These are phyloP conservation scores for Psephotus haematonotus DNA, from an alignment of 2,113 vertebrate genomes.

Conservation along the genomic window DNA sequence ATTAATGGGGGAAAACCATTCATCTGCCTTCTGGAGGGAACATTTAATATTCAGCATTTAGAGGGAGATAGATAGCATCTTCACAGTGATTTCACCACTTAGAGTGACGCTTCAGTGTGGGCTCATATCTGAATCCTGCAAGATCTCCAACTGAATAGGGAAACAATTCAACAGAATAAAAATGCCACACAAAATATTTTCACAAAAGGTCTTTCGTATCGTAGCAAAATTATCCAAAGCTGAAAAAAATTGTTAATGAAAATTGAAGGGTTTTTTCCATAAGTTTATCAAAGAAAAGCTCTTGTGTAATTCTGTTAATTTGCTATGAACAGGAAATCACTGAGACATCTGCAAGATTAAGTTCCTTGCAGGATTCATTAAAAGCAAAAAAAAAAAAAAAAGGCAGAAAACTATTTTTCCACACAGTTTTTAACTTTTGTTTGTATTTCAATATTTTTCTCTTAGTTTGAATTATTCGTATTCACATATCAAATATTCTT, in stretches of 20 bases:
- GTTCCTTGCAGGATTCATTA: neutral
- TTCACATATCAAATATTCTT: slow-evolving; percentile 1
- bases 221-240: neutral
- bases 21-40: slow-evolving; percentile 1
- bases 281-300: neutral
- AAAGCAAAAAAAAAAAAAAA: neutral
- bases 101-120: neutral
- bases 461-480: slow-evolving; percentile 1
- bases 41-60: neutral
- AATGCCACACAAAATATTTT: neutral
- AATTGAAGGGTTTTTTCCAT: neutral
- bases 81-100: neutral
- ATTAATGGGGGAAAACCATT: slow-evolving; percentile 41
- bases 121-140: neutral
- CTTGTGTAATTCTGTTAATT: neutral
- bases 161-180: neutral
- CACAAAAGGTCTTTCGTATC: neutral
- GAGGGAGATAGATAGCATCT: neutral
- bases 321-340: neutral
- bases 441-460: neutral
- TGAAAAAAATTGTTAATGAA: neutral
- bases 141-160: neutral
- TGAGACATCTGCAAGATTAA: neutral
- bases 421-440: neutral
- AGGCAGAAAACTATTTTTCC: neutral